These are phyloP conservation scores for Podarcis muralis DNA, from an alignment of 2,113 vertebrate genomes.

Conservation along the genomic window DNA sequence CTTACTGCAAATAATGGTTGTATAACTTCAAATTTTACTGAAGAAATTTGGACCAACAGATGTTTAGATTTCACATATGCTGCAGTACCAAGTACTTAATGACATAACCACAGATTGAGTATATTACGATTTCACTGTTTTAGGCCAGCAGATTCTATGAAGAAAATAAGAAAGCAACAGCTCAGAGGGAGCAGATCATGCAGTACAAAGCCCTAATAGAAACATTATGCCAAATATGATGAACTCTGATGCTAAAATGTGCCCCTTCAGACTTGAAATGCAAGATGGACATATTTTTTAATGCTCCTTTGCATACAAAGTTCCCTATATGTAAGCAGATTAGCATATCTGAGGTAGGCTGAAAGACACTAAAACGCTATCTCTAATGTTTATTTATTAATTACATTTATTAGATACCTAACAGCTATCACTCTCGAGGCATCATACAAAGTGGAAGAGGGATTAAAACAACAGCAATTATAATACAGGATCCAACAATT, in stretches of 20 bases:
- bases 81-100: background rate
- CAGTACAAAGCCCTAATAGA: background rate
- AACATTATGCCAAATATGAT: background rate
- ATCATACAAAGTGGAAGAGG: too few species aligned
- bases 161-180: background rate
- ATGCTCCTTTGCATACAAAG: background rate
- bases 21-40: background rate
- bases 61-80: background rate
- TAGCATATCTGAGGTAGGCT: background rate
- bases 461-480: too few species aligned
- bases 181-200: constrained; percentile 17
- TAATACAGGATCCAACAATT: too few species aligned
- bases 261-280: background rate
- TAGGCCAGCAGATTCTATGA: constrained; percentile 11
- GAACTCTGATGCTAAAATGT: background rate
- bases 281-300: background rate
- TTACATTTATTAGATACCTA: too few species aligned
- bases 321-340: background rate
- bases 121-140: background rate
- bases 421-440: too few species aligned
- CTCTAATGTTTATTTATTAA: background rate
- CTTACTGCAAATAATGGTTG: background rate
- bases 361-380: too few species aligned
- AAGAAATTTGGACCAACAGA: background rate
- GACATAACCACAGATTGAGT: background rate